Conservation (phyloP, 1,140 invertebrate species). For the Parapsyche elsis region DNA sequence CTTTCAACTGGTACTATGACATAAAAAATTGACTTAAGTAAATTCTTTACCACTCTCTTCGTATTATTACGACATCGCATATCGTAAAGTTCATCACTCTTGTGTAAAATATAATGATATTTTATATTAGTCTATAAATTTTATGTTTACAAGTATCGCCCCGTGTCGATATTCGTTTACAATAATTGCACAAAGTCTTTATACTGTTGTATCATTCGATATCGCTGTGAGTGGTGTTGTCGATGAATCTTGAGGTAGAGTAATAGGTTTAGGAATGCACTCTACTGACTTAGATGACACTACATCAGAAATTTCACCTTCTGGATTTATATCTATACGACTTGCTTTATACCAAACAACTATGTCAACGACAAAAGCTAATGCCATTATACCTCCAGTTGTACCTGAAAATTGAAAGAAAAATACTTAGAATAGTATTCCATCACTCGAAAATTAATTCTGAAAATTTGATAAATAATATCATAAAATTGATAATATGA, state of each 20-base stretch:
- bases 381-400: conserved; percentile 81
- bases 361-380: conserved; percentile 85
- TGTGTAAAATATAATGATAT: neutral
- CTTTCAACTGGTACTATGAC: conserved; percentile 20
- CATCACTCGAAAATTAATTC: too few species aligned
- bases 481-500: neutral
- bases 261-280: conserved; percentile 34
- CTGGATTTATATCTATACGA: conserved; percentile 75
- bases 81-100: neutral
- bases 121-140: neutral
- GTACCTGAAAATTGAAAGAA: conserved; percentile 75
- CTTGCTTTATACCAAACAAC: conserved; percentile 86
- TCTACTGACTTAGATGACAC: conserved; percentile 37
- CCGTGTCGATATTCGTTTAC: neutral
- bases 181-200: neutral
- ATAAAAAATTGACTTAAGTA: conserved; percentile 19
- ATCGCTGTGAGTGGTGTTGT: conserved; percentile 47
- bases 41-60: neutral
- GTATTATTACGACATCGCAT: neutral
- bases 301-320: conserved; percentile 54
- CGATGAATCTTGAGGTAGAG: conserved; percentile 52
- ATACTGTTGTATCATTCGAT: conserved; percentile 57
- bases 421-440: too few species aligned
- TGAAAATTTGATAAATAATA: neutral
- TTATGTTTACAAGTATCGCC: neutral